Evolutionary conservation across 2,113 vertebrate genomes (phyloP).

Genomic region (Trinectes maculatus): DNA sequence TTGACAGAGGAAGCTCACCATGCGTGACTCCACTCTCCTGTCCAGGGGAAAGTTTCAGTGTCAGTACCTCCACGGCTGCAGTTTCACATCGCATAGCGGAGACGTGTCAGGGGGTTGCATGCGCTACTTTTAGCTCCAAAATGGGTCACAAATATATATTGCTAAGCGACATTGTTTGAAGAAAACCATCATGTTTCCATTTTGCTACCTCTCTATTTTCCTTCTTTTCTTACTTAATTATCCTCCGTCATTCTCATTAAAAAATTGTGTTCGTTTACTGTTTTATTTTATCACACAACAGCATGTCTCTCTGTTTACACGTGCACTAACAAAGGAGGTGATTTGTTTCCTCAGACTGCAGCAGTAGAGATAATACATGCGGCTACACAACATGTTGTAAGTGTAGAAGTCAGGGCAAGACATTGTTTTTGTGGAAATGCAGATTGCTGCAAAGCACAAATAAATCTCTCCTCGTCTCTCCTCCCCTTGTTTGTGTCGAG

Average conservation of each 20-base stretch:
- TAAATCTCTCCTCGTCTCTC: not conserved
- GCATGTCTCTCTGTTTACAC: not conserved
- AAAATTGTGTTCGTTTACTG: not conserved
- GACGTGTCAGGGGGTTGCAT: too few relatives aligned
- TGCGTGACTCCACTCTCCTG: not conserved
- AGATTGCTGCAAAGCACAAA: conserved; percentile 38
- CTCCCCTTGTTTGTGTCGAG: conserved; percentile 51
- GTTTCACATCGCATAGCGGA: not conserved
- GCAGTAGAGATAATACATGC: conserved; percentile 15
- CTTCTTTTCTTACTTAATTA: not conserved
- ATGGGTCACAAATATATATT: conserved; percentile 50
- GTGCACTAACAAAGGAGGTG: conserved; percentile 17
- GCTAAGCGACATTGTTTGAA: conserved; percentile 3
- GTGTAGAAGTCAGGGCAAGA: conserved; percentile 30
- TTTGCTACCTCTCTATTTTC: not conserved
- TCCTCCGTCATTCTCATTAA: conserved; percentile 8
- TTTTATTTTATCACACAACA: not conserved
- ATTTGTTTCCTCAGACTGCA: conserved; percentile 6
- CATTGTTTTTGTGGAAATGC: conserved; percentile 35
- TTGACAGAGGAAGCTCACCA: too few relatives aligned
- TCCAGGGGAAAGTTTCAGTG: not conserved
- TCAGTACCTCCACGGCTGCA: not conserved
- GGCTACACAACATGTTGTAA: conserved; percentile 6
- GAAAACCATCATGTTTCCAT: not conserved
- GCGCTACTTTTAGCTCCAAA: conserved; percentile 47